Conservation (phyloP, 2,888 invertebrate genomes). For the Ennomos quercinarius region DNA sequence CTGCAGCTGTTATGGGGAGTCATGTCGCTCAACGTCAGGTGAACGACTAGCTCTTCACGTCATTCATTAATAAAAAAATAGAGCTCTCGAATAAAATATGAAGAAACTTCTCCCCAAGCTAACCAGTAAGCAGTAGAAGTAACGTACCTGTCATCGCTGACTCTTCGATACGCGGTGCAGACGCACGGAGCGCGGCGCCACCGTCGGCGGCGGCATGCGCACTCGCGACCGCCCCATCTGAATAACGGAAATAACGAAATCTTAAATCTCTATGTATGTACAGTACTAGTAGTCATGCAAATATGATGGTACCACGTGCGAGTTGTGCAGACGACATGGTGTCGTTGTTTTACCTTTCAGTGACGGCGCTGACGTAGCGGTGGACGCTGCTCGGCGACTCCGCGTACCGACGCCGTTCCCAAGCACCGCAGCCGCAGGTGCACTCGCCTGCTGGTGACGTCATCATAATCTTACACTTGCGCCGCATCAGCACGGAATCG, state of each 20-base stretch:
- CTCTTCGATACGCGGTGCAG: constrained; percentile 88
- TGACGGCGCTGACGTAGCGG: constrained; percentile 75
- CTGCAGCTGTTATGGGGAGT: no score
- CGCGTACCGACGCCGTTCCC: constrained; percentile 71
- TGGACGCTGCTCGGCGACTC: constrained; percentile 76
- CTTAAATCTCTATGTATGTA: no score
- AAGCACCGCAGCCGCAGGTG: constrained; percentile 75
- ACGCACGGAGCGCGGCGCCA: constrained; percentile 84
- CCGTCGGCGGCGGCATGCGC: constrained; percentile 68
- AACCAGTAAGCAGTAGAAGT: not conserved
- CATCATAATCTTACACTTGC: no score
- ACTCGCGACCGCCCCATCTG: constrained; percentile 73
- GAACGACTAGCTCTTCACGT: no score
- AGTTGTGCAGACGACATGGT: no score
- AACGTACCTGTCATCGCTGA: constrained; percentile 72
- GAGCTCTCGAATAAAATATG: not conserved
- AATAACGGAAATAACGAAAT: no score
- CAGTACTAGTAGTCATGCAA: no score
- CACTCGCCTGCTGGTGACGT: constrained; percentile 64
- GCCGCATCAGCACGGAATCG: no score
- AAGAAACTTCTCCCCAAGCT: no score
- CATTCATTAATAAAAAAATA: no score
- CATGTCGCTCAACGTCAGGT: no score
- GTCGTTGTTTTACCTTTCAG: constrained; percentile 63
- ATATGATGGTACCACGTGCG: no score